Base-by-base conservation (phyloP, 2,888 invertebrate genomes). In the Ochropacha duplaris region DNA sequence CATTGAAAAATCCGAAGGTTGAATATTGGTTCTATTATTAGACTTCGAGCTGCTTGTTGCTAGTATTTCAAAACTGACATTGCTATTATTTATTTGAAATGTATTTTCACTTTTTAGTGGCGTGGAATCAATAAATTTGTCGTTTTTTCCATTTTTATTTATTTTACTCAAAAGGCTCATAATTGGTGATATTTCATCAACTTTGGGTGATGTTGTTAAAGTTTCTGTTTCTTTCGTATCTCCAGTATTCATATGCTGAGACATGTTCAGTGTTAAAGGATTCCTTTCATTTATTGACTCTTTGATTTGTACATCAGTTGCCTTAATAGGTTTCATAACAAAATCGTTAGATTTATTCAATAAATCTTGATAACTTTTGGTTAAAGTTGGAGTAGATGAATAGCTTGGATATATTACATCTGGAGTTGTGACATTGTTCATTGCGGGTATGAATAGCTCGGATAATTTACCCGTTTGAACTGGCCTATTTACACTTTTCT, bases 81-180 rank as follows among this genome's bases (percentile, higher is more conserved):
- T 44, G 9, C 2, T 9, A 44, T 44, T 19, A 19, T 44, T 44
- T 44, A 44, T 19, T 19, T 44, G 4, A 44, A 44, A 19, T 6
- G 44, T 19, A 19, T 44, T 19, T 0, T 1, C 16, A 19, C 2
- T 44, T 2, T 44, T 44, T 19, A 14, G 19, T 44, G 3, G 44
- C 9, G 19, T 12, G 4, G 52, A 52, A 14, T 36, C 24, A 16
- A 26, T 52, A 2, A 44, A 19, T 28, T 51, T 44, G 22, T 56
- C 44, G 8, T 56, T 56, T 8, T 12, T 14, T 50, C 50, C 54
- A 19, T 19, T 56, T 9, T 9, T 59, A 44, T 56, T 56, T 56
- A 26, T 50, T 44, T 57, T 54, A 14, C 57, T 61, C 22, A 39
- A 55, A 22, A 44, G 52, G 22, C 58, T 54, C 54, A 59, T 9